Evolutionary conservation across 1,140 invertebrate genomes (phyloP), one percentile per base, ranked within the genome.

Genomic region (Aphelenchoides avenae): DNA sequence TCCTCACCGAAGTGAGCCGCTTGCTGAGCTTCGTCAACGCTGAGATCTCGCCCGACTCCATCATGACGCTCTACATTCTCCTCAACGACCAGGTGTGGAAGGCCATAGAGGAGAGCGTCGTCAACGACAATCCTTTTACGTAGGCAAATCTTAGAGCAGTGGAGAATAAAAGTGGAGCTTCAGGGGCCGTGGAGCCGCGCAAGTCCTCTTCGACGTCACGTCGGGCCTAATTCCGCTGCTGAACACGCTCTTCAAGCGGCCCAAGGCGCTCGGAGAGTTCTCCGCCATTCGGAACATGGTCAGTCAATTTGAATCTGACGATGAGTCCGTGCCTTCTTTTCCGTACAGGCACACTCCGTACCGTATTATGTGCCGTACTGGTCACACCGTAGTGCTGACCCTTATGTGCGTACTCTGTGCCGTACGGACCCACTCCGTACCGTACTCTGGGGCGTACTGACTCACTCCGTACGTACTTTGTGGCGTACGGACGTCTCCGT

Each of bases 51-150:
- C 37, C 30, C 13, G 66, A 62, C 42, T 69, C 64, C 18, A 31
- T 61, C 15, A 34, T 66, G 13, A 56, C 57, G 3, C 27, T 66
- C 15, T 66, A 49, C 40, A 54, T 61, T 53, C 43, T 66, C 18
- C 55, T 51, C 27, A 66, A 66, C 30, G 40, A 68, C 51, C 64
- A 66, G 43, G 36, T 66, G 27, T 66, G 64, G 64, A 30, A 36
- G 26, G 47, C 34, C 13, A 22, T 66, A n/a, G 40, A 53, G 26
- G 26, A 22, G 6, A 20, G 37, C 24, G 54, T 63, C 18, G 44
- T 66, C 36, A 31, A 40, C 20, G 34, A 48, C 11, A 66, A 50
- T 18, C 13, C 66, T 22, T 66, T 66, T 30, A 69, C 44, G 55
- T 61, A 31, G 31, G 13, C n/a, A 31, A 13, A n/a, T n/a, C 36